phyloP scores from a whole-genome alignment of 2,797 vertebrate genomes.

The Denticeps clupeoides region DNA sequence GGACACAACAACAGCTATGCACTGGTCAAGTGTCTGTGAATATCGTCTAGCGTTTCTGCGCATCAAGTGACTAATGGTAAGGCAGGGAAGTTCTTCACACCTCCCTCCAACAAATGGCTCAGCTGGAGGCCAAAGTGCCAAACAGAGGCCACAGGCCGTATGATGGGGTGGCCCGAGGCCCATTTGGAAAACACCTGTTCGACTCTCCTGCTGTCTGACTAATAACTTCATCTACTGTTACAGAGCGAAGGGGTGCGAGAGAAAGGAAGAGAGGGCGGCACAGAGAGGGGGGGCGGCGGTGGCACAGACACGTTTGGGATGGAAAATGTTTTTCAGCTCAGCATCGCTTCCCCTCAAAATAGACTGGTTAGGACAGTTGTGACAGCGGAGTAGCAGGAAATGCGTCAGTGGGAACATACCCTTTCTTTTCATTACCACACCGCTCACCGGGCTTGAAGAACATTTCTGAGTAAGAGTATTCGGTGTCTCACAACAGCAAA shows the following conservation, averaged over 20 bases:
- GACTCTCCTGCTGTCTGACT: constrained; percentile 50
- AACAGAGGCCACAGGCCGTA: constrained; percentile 37
- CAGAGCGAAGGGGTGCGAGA: constrained; percentile 21
- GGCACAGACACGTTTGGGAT: constrained; percentile 16
- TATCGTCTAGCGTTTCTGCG: constrained; percentile 1
- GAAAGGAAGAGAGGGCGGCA: not conserved
- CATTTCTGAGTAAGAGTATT: too few relatives aligned
- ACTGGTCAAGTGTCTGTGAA: not conserved
- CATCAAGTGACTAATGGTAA: constrained; percentile 46
- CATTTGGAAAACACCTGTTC: constrained; percentile 69
- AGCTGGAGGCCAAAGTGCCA: constrained; percentile 48
- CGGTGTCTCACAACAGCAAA: too few relatives aligned
- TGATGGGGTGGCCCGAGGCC: constrained; percentile 43
- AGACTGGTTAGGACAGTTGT: constrained; percentile 46
- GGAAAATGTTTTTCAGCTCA: constrained; percentile 43
- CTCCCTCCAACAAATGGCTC: constrained; percentile 51
- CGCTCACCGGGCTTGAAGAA: constrained; percentile 13
- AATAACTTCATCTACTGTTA: constrained; percentile 61
- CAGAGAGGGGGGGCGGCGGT: constrained; percentile 10
- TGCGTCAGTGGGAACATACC: constrained; percentile 14
- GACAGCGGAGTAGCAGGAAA: constrained; percentile 24
- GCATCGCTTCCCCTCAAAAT: constrained; percentile 45
- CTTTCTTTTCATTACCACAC: not conserved
- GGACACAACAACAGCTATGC: too few relatives aligned
- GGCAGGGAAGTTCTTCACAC: constrained; percentile 51